Base-by-base conservation (phyloP, 2,888 invertebrate genomes). In the Celastrina argiolus region DNA sequence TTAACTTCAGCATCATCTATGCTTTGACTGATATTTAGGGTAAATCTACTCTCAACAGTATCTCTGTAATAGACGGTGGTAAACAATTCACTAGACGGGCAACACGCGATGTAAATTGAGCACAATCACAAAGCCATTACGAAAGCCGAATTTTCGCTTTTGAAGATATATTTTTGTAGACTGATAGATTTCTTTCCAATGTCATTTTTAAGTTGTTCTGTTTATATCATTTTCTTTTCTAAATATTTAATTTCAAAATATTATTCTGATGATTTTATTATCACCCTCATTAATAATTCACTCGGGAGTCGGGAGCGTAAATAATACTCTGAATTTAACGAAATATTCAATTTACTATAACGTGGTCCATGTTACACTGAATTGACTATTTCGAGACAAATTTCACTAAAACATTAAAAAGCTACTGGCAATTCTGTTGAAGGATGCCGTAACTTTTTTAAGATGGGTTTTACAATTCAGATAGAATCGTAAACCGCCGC, bases 31-130 rank as follows among this genome's bases (percentile, higher is more conserved):
- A 12, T 10, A 22, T 51, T 51, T 10, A 16, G 22, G 14, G 22
- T 31, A 10, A 45, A 51, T 7, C 22, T 8, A 12, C 12, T 8
- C 22, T 51, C 8, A 63, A 51, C 36, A 12, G 14, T 14, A 34
- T 61, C 22, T 75, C 70, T 69, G 71, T 69, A 68, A 72, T 66
- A 64, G 59, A 66, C 34, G 67, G 67, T 71, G 72, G 71, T 72
- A 74, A 74, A 71, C 71, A 74, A 75, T 74, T 75, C 66, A 69
- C 67, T 69, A 68, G 39, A 64, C 69, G 66, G 65, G 59, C 66
- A 67, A 65, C 74, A 74, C 70, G 74, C 70, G 64, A 74, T 66
- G 66, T 14, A 18, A 61, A 63, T 64, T 65, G 65, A 65, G 64
- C 59, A 66, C 66, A 71, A 70, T 74, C 68, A 67, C 56, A 69